Evolutionary conservation across 2,797 vertebrate species (phyloP).

Genomic region (Uromys caudimaculatus): DNA sequence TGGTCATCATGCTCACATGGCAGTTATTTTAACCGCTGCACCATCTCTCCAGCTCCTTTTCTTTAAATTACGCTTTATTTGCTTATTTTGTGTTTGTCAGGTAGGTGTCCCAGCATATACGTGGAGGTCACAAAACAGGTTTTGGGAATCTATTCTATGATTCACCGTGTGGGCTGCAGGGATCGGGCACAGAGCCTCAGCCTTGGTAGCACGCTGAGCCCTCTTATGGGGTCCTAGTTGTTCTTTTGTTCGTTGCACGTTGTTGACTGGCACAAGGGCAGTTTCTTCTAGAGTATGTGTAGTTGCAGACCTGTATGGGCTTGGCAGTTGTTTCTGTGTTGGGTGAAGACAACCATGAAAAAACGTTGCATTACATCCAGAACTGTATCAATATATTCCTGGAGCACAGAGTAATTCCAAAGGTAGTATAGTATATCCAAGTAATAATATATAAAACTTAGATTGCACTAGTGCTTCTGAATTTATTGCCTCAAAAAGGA

Average conservation of each 20-base stretch:
- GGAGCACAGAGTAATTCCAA: conserved; percentile 48
- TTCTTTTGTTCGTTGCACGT: conserved; percentile 30
- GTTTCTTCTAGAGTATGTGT: conserved; percentile 66
- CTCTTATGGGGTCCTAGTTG: neutral
- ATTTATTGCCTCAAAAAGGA: conserved; percentile 47
- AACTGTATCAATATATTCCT: conserved; percentile 40
- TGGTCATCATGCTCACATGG: neutral
- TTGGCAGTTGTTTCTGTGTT: conserved; percentile 43
- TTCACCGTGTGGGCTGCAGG: no score
- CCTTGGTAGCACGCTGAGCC: no score
- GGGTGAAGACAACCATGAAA: neutral
- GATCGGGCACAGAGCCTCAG: neutral
- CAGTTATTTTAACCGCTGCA: neutral
- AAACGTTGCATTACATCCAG: neutral
- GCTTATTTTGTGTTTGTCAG: neutral
- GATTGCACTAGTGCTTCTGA: conserved; percentile 12
- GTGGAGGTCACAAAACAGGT: neutral
- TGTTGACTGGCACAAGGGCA: conserved; percentile 81
- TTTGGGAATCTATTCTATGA: neutral
- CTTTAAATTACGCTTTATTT: neutral
- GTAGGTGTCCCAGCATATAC: neutral
- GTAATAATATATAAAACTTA: conserved; percentile 20
- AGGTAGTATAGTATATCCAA: neutral
- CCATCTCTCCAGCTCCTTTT: neutral
- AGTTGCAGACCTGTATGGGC: neutral